A percentile compares a stretch with the other conserved stretches of the same genome.
These are phyloP conservation scores for Helicorthomorpha holstii DNA, from an alignment of 1,140 invertebrate genomes.

Conservation along the genomic window DNA sequence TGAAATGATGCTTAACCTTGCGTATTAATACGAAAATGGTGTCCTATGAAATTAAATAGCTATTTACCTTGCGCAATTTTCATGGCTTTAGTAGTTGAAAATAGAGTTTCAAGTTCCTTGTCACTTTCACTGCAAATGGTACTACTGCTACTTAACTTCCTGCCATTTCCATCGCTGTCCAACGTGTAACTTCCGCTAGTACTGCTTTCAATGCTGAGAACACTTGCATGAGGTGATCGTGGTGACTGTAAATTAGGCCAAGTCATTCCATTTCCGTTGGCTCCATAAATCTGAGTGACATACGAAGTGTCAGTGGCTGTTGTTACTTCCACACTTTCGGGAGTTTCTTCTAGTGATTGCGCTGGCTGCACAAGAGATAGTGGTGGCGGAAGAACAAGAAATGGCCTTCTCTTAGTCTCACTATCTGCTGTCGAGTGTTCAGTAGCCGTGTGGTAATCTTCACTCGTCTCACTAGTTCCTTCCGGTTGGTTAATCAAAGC, in stretches of 20 bases:
- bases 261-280: no score
- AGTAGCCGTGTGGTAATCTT: constrained; percentile 67
- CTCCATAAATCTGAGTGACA: neutral
- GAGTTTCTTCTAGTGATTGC: neutral
- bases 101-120: neutral
- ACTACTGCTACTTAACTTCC: neutral
- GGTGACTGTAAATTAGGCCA: neutral
- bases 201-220: constrained; percentile 24
- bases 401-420: neutral
- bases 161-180: constrained; percentile 26
- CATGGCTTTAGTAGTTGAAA: no score
- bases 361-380: neutral
- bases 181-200: constrained; percentile 33
- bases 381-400: neutral
- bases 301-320: neutral
- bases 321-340: neutral
- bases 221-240: constrained; percentile 2
- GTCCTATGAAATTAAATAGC: no score
- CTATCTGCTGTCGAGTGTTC: constrained; percentile 17
- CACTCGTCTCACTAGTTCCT: constrained; percentile 49
- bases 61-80: no score
- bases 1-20: no score
- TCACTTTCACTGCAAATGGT: neutral
- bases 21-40: no score
- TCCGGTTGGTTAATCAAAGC: constrained; percentile 12